A percentile compares a stretch with the other conserved stretches of the same genome.
Evolutionary conservation across 2,888 invertebrate genomes (phyloP).

Genomic region (Synergus itoensis): DNA sequence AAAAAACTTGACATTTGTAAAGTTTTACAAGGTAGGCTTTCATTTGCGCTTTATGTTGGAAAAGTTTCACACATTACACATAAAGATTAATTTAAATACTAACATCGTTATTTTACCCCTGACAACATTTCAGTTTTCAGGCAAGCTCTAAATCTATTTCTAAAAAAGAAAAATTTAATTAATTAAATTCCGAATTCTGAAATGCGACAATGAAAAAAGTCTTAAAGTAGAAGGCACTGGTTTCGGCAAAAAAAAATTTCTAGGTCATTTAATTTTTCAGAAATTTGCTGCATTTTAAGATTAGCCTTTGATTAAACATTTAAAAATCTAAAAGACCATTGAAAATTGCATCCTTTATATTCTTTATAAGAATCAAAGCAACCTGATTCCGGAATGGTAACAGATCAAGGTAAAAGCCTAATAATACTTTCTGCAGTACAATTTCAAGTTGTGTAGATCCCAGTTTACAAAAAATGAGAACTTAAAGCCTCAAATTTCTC

Average conservation of each 20-base stretch:
- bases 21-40: neutral
- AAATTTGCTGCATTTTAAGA: neutral
- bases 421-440: neutral
- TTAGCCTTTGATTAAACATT: neutral
- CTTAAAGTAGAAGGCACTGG: neutral
- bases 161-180: neutral
- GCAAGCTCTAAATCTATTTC: neutral
- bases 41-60: neutral
- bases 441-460: neutral
- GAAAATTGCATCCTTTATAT: neutral
- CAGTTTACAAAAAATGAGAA: neutral
- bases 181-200: neutral
- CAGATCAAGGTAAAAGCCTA: neutral
- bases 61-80: neutral
- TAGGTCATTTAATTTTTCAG: neutral
- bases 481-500: neutral
- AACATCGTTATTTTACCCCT: neutral
- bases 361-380: neutral
- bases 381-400: neutral
- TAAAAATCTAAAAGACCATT: neutral
- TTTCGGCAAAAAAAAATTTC: neutral
- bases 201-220: neutral
- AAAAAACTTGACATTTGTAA: slow-evolving; percentile 2
- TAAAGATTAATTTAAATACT: slow-evolving; percentile 12
- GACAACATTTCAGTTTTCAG: neutral